Evolutionary conservation across 2,888 invertebrate genomes (phyloP), one percentile per base, ranked within the genome.

Genomic region (Eulithis prunata): DNA sequence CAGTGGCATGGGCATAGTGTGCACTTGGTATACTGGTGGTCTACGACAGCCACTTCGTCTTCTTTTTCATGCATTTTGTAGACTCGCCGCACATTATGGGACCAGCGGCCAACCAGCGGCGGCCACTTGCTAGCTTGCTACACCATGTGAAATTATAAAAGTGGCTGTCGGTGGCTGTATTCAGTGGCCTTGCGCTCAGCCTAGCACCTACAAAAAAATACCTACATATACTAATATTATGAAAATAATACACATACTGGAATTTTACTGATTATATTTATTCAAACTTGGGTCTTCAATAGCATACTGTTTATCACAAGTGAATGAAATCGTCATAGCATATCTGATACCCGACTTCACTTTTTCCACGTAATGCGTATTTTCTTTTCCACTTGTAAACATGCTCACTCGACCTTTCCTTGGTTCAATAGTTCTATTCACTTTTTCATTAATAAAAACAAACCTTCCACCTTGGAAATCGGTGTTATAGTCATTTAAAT

Each of bases 311-410:
- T 93, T 88, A 87, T 97, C 95, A 89, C 98, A 98, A 5, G 97
- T 97, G 84, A 98, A 98, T 53, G 97, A 96, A 57, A 98, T 95
- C 0, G 97, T 97, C 72, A 98, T 94, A 4, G 97, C 97, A 86
- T 96, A 97, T 80, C 98, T 87, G 5, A 94, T 93, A 13, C 98
- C 98, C 28, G 94, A 94, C 10, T 92, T 94, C 4, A 98, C 96
- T 85, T 94, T 95, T 86, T 98, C 98, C 2, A 98, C 97, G 84
- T 94, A 95, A 87, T 98, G 97, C 0, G 95, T 84, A 89, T 98
- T 98, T 89, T 98, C 98, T 49, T 95, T 95, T 12, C 98, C 98
- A 54, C 98, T 97, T 0, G 97, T 97, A 81, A 98, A 98, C 90
- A 97, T 96, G 41, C 96, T 96, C 1, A 98, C 94, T 71, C 98